phyloP scores from a whole-genome alignment of 2,113 vertebrate species.

The Protobothrops mucrosquamatus region DNA sequence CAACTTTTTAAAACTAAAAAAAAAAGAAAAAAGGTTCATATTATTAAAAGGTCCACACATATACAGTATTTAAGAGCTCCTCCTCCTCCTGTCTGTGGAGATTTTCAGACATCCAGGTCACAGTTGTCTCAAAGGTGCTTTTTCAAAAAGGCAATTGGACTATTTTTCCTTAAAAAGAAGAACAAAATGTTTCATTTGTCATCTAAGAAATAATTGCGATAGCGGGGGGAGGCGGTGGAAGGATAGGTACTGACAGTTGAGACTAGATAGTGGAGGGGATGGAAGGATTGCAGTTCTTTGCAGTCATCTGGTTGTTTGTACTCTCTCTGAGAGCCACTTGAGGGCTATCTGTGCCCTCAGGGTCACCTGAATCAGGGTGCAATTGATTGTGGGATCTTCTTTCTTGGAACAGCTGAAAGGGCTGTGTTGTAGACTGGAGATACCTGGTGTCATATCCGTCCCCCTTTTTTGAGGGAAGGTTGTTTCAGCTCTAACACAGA shows the following conservation, averaged over 20 bases:
- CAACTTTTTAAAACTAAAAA: not conserved
- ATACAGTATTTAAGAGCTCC: not conserved
- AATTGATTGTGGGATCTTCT: no score
- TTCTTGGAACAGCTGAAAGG: no score
- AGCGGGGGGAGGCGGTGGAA: not conserved
- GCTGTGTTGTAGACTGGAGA: no score
- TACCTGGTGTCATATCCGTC: no score
- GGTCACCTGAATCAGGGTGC: no score
- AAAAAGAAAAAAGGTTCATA: not conserved
- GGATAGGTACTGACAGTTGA: not conserved
- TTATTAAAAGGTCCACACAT: not conserved
- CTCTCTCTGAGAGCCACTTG: no score
- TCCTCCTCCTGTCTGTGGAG: not conserved
- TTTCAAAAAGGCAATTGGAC: not conserved
- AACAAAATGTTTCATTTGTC: not conserved
- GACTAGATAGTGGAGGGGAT: not conserved
- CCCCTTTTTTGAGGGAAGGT: no score
- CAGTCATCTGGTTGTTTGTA: no score
- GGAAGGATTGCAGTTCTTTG: no score
- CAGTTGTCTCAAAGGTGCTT: not conserved
- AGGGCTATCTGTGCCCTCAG: no score
- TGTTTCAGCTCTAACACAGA: no score
- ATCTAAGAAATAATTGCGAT: not conserved
- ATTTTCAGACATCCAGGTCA: not conserved
- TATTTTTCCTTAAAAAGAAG: not conserved